phyloP scores from a whole-genome alignment of 2,113 vertebrate species.

The Vulpes vulpes region DNA sequence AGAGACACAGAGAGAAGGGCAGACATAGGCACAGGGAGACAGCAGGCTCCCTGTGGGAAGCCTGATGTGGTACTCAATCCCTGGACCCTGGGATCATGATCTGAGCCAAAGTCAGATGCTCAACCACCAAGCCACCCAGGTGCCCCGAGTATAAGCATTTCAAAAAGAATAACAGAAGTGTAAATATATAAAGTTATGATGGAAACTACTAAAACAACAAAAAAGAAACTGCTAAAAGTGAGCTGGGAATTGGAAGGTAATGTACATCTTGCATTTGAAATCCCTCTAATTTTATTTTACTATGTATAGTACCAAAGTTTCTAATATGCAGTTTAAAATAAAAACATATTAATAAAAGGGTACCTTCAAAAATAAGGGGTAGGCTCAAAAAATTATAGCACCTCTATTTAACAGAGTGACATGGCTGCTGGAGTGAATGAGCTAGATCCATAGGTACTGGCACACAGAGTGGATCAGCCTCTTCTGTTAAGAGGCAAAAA shows the following conservation, averaged over 20 bases:
- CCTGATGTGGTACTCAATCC: too few species aligned
- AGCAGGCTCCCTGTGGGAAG: too few species aligned
- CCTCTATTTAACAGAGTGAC: neutral
- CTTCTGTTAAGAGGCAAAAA: neutral
- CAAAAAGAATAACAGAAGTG: neutral
- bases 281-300: neutral
- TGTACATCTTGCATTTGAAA: conserved; percentile 12
- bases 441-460: neutral
- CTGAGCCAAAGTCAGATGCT: too few species aligned
- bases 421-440: neutral
- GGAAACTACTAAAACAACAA: neutral
- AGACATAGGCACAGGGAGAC: too few species aligned
- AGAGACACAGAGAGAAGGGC: too few species aligned
- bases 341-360: conserved; percentile 20
- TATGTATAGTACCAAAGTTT: neutral
- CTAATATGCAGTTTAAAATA: neutral
- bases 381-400: neutral
- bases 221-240: neutral
- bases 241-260: neutral
- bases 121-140: too few species aligned
- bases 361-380: neutral
- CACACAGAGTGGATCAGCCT: neutral
- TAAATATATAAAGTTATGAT: conserved; percentile 26
- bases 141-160: neutral
- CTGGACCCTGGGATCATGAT: too few species aligned